Conservation (phyloP, 92 coral and sea anemone genomes). For the Epizoanthus scotinus region DNA sequence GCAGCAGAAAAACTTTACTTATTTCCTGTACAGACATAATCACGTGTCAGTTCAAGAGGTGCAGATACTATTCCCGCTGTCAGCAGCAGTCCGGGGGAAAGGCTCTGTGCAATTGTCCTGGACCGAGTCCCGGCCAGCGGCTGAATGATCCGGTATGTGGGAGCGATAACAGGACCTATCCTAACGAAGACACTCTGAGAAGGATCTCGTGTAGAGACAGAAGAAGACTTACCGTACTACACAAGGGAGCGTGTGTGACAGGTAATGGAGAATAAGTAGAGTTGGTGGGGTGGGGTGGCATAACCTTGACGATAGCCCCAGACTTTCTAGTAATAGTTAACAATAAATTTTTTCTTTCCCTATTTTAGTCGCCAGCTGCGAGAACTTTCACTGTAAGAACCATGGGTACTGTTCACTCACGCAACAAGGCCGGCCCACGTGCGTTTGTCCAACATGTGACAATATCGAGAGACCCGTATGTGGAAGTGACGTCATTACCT, state of each 20-base stretch:
- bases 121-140: conserved; percentile 37
- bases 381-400: conserved; percentile 58
- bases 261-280: conserved; percentile 1
- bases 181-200: conserved; percentile 69
- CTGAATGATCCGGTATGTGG: conserved; percentile 86
- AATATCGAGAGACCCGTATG: conserved; percentile 78
- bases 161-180: conserved; percentile 83
- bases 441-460: conserved; percentile 89
- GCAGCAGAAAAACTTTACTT: background rate
- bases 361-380: conserved; percentile 71
- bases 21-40: conserved; percentile 59
- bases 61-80: conserved; percentile 77
- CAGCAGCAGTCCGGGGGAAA: conserved; percentile 57
- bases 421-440: conserved; percentile 63
- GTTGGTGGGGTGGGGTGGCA: too few species aligned
- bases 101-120: conserved; percentile 76
- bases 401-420: conserved; percentile 83
- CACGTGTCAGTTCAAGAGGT: conserved; percentile 80
- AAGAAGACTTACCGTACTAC: conserved; percentile 60
- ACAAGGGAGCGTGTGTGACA: conserved; percentile 73
- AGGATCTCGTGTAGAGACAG: conserved; percentile 65
- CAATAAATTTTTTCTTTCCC: background rate
- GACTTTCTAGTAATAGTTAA: background rate
- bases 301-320: too few species aligned
- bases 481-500: conserved; percentile 89